These are phyloP conservation scores for Poeciliopsis infans DNA, from an alignment of 2,797 vertebrate genomes.

Conservation along the genomic window DNA sequence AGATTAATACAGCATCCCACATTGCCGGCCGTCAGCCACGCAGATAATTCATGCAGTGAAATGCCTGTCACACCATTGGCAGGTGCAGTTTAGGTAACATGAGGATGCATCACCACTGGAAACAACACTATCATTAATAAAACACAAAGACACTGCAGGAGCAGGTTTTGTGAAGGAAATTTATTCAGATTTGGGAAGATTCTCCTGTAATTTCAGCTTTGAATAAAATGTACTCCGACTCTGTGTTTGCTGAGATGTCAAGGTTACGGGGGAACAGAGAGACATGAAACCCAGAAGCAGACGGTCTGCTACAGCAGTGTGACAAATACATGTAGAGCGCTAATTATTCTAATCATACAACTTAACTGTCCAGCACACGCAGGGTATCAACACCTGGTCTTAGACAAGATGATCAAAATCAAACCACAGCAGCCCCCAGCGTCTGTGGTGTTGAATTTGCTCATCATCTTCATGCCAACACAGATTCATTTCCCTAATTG, in stretches of 20 bases:
- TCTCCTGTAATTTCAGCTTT: slow-evolving; percentile 30
- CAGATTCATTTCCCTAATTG: slow-evolving; percentile 23
- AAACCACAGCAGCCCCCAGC: slow-evolving; percentile 15
- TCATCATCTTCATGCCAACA: slow-evolving; percentile 24
- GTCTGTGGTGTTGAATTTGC: slow-evolving; percentile 28
- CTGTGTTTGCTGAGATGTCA: slow-evolving; percentile 49
- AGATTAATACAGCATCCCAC: slow-evolving; percentile 61
- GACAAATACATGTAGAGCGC: slow-evolving; percentile 55
- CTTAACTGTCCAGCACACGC: slow-evolving; percentile 50
- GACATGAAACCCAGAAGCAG: slow-evolving; percentile 55
- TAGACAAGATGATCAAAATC: slow-evolving; percentile 32
- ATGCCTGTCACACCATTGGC: slow-evolving; percentile 60
- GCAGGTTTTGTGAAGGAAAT: slow-evolving; percentile 21
- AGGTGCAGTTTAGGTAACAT: slow-evolving; percentile 57
- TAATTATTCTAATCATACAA: slow-evolving; percentile 74
- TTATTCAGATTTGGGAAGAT: slow-evolving; percentile 34
- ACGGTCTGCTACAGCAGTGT: slow-evolving; percentile 54
- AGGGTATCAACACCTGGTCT: slow-evolving; percentile 65
- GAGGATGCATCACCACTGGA: slow-evolving; percentile 45
- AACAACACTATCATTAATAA: slow-evolving; percentile 59
- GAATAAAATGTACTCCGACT: slow-evolving; percentile 40
- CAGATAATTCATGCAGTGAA: slow-evolving; percentile 62
- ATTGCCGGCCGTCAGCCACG: slow-evolving; percentile 58
- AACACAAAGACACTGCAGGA: slow-evolving; percentile 35
- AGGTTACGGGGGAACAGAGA: slow-evolving; percentile 42